A percentile compares a stretch with the other conserved stretches of the same genome.
Conservation (phyloP, 2,797 vertebrate genomes). For the Apogon talboti region DNA sequence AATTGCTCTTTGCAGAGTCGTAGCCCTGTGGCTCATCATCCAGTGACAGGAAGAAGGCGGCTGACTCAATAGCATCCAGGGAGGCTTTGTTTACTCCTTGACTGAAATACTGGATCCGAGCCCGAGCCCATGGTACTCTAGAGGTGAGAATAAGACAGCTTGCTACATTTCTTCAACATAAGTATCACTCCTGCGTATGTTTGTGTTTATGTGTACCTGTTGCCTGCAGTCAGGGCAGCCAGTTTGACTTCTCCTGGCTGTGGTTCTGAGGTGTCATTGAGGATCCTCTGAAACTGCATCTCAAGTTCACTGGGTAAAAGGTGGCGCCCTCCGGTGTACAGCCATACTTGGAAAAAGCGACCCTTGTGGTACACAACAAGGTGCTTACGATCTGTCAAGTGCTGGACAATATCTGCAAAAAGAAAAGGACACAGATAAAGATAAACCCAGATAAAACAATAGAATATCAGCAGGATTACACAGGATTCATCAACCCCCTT, state of each 20-base stretch:
- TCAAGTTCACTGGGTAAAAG: slow-evolving; percentile 91
- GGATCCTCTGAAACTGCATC: slow-evolving; percentile 92
- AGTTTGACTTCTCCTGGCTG: slow-evolving; percentile 90
- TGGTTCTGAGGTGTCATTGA: slow-evolving; percentile 87
- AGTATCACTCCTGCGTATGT: neutral
- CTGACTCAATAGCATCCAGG: slow-evolving; percentile 89
- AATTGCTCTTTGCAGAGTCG: slow-evolving; percentile 67
- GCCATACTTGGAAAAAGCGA: slow-evolving; percentile 91
- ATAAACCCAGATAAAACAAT: neutral
- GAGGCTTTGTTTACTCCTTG: slow-evolving; percentile 86
- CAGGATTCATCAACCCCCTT: neutral
- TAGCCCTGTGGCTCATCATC: slow-evolving; percentile 89
- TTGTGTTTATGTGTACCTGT: slow-evolving; percentile 79
- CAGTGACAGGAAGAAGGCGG: slow-evolving; percentile 91
- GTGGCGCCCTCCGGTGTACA: slow-evolving; percentile 90
- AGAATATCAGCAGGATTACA: neutral
- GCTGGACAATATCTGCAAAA: slow-evolving; percentile 85
- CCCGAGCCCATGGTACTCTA: slow-evolving; percentile 91
- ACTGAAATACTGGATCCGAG: slow-evolving; percentile 87
- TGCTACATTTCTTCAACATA: neutral
- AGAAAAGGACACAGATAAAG: neutral
- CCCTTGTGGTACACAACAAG: slow-evolving; percentile 92
- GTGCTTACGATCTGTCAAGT: slow-evolving; percentile 90
- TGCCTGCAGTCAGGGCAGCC: slow-evolving; percentile 91
- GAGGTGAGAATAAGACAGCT: slow-evolving; percentile 2